A percentile compares a stretch with the other conserved stretches of the same genome.
These are phyloP conservation scores for Habropoda laboriosa DNA, from an alignment of 1,140 invertebrate genomes.

Conservation along the genomic window DNA sequence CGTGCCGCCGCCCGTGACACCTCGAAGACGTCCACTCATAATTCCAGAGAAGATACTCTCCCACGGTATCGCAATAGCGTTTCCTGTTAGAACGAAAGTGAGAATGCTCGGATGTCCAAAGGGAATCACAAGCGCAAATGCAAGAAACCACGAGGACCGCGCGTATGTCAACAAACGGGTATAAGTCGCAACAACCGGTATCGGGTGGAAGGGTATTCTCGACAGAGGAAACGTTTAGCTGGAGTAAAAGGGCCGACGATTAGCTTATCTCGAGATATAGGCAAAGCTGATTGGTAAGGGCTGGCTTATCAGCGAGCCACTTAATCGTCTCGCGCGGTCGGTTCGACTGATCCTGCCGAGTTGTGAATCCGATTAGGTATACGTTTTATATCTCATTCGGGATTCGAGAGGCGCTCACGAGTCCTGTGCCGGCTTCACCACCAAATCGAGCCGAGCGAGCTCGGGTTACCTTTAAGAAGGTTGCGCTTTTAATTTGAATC, in stretches of 20 bases:
- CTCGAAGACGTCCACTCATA: not conserved
- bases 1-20: not conserved
- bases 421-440: not conserved
- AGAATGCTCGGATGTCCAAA: not conserved
- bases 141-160: not conserved
- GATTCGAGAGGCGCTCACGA: constrained; percentile 46
- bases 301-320: constrained; percentile 46
- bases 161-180: not conserved
- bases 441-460: constrained; percentile 17
- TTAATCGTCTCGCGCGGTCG: constrained; percentile 54
- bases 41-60: not conserved
- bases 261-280: constrained; percentile 61
- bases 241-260: constrained; percentile 54
- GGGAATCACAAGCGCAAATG: constrained; percentile 12
- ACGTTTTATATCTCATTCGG: constrained; percentile 56
- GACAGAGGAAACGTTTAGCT: constrained; percentile 47
- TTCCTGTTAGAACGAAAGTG: constrained; percentile 7
- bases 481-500: constrained; percentile 67
- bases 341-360: constrained; percentile 49
- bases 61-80: not conserved
- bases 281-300: constrained; percentile 39
- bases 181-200: constrained; percentile 37
- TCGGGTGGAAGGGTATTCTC: constrained; percentile 9
- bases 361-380: constrained; percentile 57
- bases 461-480: constrained; percentile 65